Conservation (phyloP, 2,797 vertebrate species). For the Hozukius guyotensis region DNA sequence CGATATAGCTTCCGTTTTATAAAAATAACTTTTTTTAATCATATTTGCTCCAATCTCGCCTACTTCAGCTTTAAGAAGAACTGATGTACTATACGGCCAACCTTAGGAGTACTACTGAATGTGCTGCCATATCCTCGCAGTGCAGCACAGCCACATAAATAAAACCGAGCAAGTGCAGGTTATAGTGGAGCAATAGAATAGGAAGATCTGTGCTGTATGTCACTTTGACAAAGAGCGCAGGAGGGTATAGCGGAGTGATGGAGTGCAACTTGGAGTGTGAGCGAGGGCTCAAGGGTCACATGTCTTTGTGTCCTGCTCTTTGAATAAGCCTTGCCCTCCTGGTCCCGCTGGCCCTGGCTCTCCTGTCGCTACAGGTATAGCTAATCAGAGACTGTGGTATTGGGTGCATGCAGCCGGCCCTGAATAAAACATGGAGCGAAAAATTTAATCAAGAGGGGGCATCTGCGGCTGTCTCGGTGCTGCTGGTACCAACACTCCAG, state of each 20-base stretch:
- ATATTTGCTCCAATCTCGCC: no score
- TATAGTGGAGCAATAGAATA: slow-evolving; percentile 4
- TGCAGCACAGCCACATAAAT: slow-evolving; percentile 18
- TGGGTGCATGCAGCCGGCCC: slow-evolving; percentile 48
- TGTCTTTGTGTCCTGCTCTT: slow-evolving; percentile 65
- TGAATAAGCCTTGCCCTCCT: slow-evolving; percentile 57
- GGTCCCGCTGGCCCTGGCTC: slow-evolving; percentile 43
- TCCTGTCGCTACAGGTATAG: slow-evolving; percentile 68
- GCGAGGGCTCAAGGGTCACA: slow-evolving; percentile 49
- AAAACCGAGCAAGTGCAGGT: slow-evolving; percentile 11
- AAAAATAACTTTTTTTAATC: no score
- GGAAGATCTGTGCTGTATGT: slow-evolving; percentile 24
- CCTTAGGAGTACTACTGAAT: background rate
- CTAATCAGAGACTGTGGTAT: slow-evolving; percentile 74
- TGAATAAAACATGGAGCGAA: slow-evolving; percentile 80
- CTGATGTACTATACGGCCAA: background rate
- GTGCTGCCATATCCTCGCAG: background rate
- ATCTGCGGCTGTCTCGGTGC: slow-evolving; percentile 69
- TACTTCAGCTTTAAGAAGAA: background rate
- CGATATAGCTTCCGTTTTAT: no score
- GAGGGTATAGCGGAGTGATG: slow-evolving; percentile 38
- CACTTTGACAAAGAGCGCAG: slow-evolving; percentile 55
- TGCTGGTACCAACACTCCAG: slow-evolving; percentile 69
- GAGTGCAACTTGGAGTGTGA: slow-evolving; percentile 52
- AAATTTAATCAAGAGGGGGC: slow-evolving; percentile 77